Percentiles rank a stretch among this genome's conserved stretches.
Evolutionary conservation across 2,888 invertebrate genomes (phyloP).

Genomic region (Morpho achilles): DNA sequence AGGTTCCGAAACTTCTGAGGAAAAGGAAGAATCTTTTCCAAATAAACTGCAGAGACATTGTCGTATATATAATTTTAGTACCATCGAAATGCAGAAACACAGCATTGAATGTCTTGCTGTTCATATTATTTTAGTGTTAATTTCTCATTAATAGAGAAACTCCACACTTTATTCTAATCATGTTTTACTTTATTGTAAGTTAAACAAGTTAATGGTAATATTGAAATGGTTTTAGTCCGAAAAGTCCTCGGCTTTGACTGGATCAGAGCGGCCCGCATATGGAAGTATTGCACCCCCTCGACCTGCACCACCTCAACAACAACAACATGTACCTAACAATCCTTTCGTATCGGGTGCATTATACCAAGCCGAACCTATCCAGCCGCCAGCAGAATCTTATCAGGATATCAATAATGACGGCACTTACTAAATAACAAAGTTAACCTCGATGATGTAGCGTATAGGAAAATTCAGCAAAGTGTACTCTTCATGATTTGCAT

Average conservation of each 20-base stretch:
- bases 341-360: slow-evolving; percentile 80
- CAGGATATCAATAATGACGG: slow-evolving; percentile 61
- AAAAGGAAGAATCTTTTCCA: no score
- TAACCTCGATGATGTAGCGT: background rate
- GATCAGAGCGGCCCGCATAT: slow-evolving; percentile 56
- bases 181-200: no score
- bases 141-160: no score
- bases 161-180: no score
- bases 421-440: slow-evolving; percentile 45
- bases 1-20: no score
- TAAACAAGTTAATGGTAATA: background rate
- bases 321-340: slow-evolving; percentile 79
- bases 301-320: slow-evolving; percentile 75
- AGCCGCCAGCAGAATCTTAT: slow-evolving; percentile 81
- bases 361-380: slow-evolving; percentile 81
- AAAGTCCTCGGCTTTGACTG: slow-evolving; percentile 57
- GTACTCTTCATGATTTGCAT: no score
- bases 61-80: no score
- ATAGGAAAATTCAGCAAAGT: background rate
- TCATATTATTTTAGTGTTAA: no score
- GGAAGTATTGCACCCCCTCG: slow-evolving; percentile 64
- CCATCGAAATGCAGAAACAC: no score
- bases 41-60: no score
- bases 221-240: slow-evolving; percentile 47
- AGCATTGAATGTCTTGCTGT: no score